Conservation (phyloP, 2,888 invertebrate species). For the Cheilosia scutellata region DNA sequence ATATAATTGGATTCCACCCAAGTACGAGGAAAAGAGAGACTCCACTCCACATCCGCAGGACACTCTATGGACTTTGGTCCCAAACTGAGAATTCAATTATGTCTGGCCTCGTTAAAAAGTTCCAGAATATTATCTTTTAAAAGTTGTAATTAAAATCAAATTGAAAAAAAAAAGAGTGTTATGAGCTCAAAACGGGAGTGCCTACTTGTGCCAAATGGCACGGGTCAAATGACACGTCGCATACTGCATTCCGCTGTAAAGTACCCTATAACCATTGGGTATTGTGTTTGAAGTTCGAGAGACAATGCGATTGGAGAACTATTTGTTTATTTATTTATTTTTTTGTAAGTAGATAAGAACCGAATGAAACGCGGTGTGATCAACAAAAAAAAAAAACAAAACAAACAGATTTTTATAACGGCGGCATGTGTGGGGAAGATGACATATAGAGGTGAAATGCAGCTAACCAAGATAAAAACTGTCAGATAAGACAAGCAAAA, state of each 20-base stretch:
- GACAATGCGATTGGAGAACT: slow-evolving; percentile 34
- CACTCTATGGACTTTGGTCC: background rate
- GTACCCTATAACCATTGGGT: background rate
- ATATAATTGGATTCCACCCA: slow-evolving; percentile 50
- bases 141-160: slow-evolving; percentile 58
- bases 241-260: slow-evolving; percentile 17
- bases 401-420: background rate
- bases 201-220: slow-evolving; percentile 1
- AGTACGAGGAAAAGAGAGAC: background rate
- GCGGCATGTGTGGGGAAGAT: slow-evolving; percentile 17
- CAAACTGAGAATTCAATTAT: slow-evolving; percentile 35
- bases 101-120: background rate
- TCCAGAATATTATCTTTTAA: slow-evolving; percentile 32
- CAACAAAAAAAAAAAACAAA: background rate
- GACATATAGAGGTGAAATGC: slow-evolving; percentile 11
- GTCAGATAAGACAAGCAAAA: slow-evolving; percentile 13
- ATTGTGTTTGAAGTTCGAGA: slow-evolving; percentile 9
- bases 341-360: slow-evolving; percentile 14
- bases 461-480: slow-evolving; percentile 21
- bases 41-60: background rate
- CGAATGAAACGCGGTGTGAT: slow-evolving; percentile 23
- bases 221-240: slow-evolving; percentile 30
- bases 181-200: slow-evolving; percentile 35
- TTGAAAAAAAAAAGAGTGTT: slow-evolving; percentile 35
- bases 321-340: slow-evolving; percentile 1